Conservation (phyloP, 2,113 vertebrate genomes). For the Nothocercus julius region DNA sequence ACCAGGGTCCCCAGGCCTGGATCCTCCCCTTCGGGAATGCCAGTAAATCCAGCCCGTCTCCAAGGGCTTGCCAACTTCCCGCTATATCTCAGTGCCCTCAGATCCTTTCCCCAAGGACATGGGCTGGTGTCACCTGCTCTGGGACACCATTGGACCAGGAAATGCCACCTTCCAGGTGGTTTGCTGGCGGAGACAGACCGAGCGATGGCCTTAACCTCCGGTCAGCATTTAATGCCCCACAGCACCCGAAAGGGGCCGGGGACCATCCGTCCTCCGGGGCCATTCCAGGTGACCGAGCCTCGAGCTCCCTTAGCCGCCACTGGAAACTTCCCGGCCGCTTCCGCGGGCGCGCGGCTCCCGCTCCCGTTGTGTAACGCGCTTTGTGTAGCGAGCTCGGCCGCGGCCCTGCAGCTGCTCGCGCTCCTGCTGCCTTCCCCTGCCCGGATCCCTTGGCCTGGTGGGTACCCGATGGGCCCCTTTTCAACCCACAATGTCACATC, state of each 20-base stretch:
- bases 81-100: background rate
- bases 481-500: too few species aligned
- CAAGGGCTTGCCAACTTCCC: rapidly evolving
- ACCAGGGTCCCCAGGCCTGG: too few species aligned
- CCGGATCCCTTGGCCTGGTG: too few species aligned
- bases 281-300: background rate
- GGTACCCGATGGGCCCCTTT: too few species aligned
- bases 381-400: background rate
- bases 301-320: background rate
- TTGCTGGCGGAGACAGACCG: background rate
- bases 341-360: background rate
- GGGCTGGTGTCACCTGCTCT: background rate
- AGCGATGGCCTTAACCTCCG: rapidly evolving
- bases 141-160: background rate
- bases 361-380: background rate
- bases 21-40: background rate
- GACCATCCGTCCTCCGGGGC: background rate
- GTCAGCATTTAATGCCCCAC: background rate
- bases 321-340: background rate
- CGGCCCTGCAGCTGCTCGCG: background rate
- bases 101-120: background rate
- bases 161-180: rapidly evolving
- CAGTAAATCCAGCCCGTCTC: background rate
- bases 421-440: background rate
- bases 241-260: background rate